phyloP scores from a whole-genome alignment of 1,140 invertebrate genomes.

The Drosophila punjabiensis region DNA sequence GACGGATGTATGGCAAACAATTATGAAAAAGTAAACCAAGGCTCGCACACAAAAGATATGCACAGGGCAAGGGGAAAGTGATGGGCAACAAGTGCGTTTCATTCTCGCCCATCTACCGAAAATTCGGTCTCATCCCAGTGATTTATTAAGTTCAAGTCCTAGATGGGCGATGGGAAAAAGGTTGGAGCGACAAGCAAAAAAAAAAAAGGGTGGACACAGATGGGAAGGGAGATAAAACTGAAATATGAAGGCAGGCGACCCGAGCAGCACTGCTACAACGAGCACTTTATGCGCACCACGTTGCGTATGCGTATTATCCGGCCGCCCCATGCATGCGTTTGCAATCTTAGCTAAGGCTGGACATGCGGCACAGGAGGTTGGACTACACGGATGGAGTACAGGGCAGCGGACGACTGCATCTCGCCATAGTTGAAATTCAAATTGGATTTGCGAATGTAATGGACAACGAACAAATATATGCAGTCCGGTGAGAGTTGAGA shows the following conservation, averaged over 20 bases:
- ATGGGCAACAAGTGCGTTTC: conserved; percentile 59
- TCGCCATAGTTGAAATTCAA: conserved; percentile 55
- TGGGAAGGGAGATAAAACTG: conserved; percentile 32
- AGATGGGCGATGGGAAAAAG: conserved; percentile 13
- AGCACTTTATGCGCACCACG: conserved; percentile 39
- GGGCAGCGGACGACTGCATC: conserved; percentile 19
- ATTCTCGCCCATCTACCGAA: conserved; percentile 14
- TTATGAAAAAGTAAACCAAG: conserved; percentile 45
- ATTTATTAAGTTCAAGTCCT: conserved; percentile 64
- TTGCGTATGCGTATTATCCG: conserved; percentile 57
- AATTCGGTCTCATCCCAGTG: conserved; percentile 32
- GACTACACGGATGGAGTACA: too few species aligned
- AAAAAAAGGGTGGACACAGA: background rate
- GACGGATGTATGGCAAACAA: conserved; percentile 49
- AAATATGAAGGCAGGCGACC: conserved; percentile 45
- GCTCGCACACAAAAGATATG: conserved; percentile 14
- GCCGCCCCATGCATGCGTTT: conserved; percentile 19
- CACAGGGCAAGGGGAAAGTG: conserved; percentile 15
- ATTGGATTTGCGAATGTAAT: conserved; percentile 55
- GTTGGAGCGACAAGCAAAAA: background rate
- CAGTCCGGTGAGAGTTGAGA: conserved; percentile 15
- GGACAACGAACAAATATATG: conserved; percentile 25
- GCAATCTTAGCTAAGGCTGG: conserved; percentile 53
- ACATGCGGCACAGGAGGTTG: background rate
- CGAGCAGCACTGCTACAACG: background rate